Conservation (phyloP, 2,888 invertebrate genomes). For the Linnaemya vulpina region DNA sequence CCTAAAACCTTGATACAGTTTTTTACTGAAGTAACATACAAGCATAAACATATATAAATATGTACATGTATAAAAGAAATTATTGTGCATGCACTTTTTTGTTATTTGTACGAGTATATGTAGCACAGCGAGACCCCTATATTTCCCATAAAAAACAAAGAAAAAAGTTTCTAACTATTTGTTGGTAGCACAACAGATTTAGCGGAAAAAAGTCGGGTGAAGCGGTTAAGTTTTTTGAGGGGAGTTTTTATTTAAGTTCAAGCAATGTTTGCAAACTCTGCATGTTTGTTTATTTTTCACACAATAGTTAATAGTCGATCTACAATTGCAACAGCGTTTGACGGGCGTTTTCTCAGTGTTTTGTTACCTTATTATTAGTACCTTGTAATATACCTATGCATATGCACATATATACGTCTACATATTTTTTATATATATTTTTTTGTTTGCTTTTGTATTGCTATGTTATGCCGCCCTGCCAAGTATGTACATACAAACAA, state of each 20-base stretch:
- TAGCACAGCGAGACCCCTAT: constrained; percentile 45
- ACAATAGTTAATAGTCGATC: constrained; percentile 63
- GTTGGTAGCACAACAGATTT: constrained; percentile 26
- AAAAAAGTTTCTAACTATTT: constrained; percentile 48
- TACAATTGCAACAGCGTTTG: constrained; percentile 30
- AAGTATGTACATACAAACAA: constrained; percentile 15
- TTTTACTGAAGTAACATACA: constrained; percentile 34
- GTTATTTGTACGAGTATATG: too few relatives aligned
- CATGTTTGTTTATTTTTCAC: constrained; percentile 72
- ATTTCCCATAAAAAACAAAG: constrained; percentile 56
- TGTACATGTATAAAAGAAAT: not conserved
- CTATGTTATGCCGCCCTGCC: constrained; percentile 49
- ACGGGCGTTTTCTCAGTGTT: constrained; percentile 62
- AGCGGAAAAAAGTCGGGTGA: constrained; percentile 21
- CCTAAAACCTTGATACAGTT: constrained; percentile 70
- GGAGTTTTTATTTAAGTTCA: constrained; percentile 45
- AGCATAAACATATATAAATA: not conserved
- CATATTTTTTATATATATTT: constrained; percentile 11
- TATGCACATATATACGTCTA: too few relatives aligned
- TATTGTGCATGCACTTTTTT: constrained; percentile 37
- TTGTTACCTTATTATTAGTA: constrained; percentile 70
- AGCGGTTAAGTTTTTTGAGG: constrained; percentile 46
- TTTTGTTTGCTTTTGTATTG: constrained; percentile 36
- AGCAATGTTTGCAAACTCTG: constrained; percentile 60
- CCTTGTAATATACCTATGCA: constrained; percentile 71